A percentile compares a stretch with the other conserved stretches of the same genome.
Evolutionary conservation across 1,140 invertebrate genomes (phyloP).

Genomic region (Conus betulinus): DNA sequence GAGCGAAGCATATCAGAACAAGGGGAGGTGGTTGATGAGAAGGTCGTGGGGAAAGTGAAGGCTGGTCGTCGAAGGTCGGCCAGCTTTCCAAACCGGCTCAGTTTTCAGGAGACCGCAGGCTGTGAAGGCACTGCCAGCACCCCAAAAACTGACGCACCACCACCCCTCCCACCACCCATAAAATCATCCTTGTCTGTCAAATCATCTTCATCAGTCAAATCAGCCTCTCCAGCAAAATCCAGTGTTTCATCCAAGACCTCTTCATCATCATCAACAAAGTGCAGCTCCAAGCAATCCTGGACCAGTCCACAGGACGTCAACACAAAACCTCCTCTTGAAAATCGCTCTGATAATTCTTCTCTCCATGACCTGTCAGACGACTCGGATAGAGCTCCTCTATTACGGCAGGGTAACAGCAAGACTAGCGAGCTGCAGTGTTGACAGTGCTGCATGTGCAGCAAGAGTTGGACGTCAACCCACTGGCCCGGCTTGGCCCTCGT

Average conservation of each 20-base stretch:
- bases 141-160: slow-evolving; percentile 13
- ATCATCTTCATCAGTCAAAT: background rate
- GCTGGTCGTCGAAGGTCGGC: slow-evolving; percentile 58
- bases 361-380: slow-evolving; percentile 47
- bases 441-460: slow-evolving; percentile 64
- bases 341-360: slow-evolving; percentile 36
- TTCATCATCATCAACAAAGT: background rate
- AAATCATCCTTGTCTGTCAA: slow-evolving; percentile 7
- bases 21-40: slow-evolving; percentile 38
- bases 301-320: background rate
- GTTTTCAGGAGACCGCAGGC: slow-evolving; percentile 53
- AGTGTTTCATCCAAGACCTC: background rate
- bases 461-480: slow-evolving; percentile 41
- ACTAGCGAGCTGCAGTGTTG: slow-evolving; percentile 50
- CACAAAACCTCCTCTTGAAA: background rate
- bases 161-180: slow-evolving; percentile 25
- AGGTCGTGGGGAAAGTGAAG: slow-evolving; percentile 38
- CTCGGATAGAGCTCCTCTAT: slow-evolving; percentile 41
- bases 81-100: slow-evolving; percentile 69
- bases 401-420: slow-evolving; percentile 42
- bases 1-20: slow-evolving; percentile 55
- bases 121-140: background rate
- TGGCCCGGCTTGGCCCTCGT: background rate
- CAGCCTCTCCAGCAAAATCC: background rate
- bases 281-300: background rate